Evolutionary conservation across 2,888 invertebrate genomes (phyloP), one percentile per base, ranked within the genome.

Genomic region (Adela reaumurella): DNA sequence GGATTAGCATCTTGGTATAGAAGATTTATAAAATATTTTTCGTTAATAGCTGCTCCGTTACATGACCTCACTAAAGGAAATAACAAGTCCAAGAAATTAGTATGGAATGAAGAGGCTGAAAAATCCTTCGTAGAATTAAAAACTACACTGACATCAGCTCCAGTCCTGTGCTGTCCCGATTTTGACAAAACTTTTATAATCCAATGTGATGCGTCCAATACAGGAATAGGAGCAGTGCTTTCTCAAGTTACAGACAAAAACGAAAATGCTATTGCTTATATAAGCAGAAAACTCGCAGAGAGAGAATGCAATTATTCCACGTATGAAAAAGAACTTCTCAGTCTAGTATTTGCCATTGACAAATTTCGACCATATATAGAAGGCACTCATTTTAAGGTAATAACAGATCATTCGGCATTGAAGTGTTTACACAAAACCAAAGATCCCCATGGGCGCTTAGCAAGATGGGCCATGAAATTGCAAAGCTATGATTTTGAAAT

Each of bases 241-340:
- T 24, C 24, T 5, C 24, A 24, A 24, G 24, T 5, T 24, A 24
- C 24, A 5, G 24, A 6, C 6, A 24, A 24, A 5, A 3, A 16
- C 2, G 46, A 46, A 17, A 24, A 29, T 16, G 41, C 41, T 17
- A 19, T 47, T 3, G 46, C 46, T 1, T 47, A 47, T n/a, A 17
- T 14, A 6, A 24, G 17, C 8, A 14, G 47, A 3, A 43, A 5
- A 43, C 11, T 47, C 17, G 11, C 43, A 3, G 48, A 24, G 1
- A 5, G 29, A 14, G 48, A 48, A 18, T 14, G 11, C 2, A 43
- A 28, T 2, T 48, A 48, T 29, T 28, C 56, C 2, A 53, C 56
- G 2, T 56, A 56, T 6, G 60, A 63, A 49, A 17, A 51, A 42
- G 62, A 62, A 50, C 49, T 55, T 35, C 48, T 58, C 3, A 58